These are phyloP conservation scores for Scrobipalpa costella DNA, from an alignment of 2,888 invertebrate genomes.

Conservation along the genomic window DNA sequence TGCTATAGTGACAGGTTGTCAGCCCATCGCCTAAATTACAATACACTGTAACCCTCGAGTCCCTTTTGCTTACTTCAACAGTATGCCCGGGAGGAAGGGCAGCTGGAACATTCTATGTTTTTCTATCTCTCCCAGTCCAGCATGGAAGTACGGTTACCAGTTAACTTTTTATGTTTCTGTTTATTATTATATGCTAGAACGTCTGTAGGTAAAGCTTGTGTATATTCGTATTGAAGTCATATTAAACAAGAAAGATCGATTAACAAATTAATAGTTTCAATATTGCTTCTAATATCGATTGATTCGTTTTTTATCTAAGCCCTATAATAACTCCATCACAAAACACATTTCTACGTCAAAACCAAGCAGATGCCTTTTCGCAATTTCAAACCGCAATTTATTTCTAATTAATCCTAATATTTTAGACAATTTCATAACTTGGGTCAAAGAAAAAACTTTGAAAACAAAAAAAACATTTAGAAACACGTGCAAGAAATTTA, in stretches of 20 bases:
- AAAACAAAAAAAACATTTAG: slow-evolving; percentile 39
- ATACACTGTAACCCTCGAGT: too few relatives aligned
- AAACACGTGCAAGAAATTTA: slow-evolving; percentile 77
- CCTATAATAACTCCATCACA: slow-evolving; percentile 10
- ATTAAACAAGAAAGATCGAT: background rate
- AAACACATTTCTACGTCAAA: slow-evolving; percentile 12
- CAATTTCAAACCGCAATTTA: slow-evolving; percentile 51
- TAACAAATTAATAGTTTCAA: slow-evolving; percentile 7
- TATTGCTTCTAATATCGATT: slow-evolving; percentile 27
- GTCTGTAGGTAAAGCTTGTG: too few relatives aligned
- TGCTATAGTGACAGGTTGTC: too few relatives aligned
- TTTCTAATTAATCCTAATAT: slow-evolving; percentile 59
- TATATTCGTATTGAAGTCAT: background rate
- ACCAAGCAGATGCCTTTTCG: slow-evolving; percentile 49
- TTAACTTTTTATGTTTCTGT: too few relatives aligned
- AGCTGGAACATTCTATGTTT: too few relatives aligned
- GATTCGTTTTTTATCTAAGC: slow-evolving; percentile 20
- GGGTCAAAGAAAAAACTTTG: slow-evolving; percentile 48
- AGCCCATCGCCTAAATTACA: too few relatives aligned
- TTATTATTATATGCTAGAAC: too few relatives aligned
- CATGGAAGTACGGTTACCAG: too few relatives aligned
- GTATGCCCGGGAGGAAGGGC: too few relatives aligned
- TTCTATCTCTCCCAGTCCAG: too few relatives aligned
- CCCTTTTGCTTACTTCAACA: too few relatives aligned
- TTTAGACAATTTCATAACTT: slow-evolving; percentile 55